These are phyloP conservation scores for Dasyornis broadbenti DNA, from an alignment of 2,113 vertebrate genomes.

Conservation along the genomic window DNA sequence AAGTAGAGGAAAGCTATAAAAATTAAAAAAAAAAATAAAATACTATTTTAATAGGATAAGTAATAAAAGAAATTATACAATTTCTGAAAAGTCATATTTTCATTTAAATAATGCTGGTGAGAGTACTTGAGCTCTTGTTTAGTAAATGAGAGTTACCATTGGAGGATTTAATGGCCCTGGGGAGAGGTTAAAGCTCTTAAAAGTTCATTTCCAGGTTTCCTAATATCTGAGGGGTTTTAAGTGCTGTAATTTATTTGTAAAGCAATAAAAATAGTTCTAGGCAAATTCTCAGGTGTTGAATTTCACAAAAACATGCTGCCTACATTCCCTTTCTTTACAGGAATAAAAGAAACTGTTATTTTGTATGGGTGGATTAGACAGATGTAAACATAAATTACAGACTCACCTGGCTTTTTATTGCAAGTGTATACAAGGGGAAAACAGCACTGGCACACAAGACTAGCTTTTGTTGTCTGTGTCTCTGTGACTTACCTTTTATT, in stretches of 20 bases:
- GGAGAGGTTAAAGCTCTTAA: conserved; percentile 27
- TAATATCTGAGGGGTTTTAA: background rate
- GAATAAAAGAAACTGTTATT: background rate
- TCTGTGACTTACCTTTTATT: conserved; percentile 32
- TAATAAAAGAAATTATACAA: background rate
- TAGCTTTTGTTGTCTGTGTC: background rate
- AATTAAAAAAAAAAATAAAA: background rate
- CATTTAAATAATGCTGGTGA: background rate
- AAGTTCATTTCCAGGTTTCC: conserved; percentile 17
- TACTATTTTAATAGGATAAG: background rate
- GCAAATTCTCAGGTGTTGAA: background rate
- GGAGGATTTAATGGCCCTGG: conserved; percentile 11
- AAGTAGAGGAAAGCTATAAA: background rate
- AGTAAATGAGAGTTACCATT: background rate
- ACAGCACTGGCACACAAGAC: background rate
- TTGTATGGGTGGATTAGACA: background rate
- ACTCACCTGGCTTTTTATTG: background rate
- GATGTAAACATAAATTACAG: background rate
- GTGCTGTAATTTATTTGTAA: conserved; percentile 6
- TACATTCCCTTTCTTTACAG: background rate
- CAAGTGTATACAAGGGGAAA: background rate
- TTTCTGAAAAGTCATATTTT: background rate
- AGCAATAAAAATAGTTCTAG: background rate
- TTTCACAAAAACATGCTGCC: background rate
- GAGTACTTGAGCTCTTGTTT: conserved; percentile 10